A percentile compares a stretch with the other conserved stretches of the same genome.
phyloP scores from a whole-genome alignment of 37 sponge, comb jelly and placozoan species.

The Theonella swinhoei region DNA sequence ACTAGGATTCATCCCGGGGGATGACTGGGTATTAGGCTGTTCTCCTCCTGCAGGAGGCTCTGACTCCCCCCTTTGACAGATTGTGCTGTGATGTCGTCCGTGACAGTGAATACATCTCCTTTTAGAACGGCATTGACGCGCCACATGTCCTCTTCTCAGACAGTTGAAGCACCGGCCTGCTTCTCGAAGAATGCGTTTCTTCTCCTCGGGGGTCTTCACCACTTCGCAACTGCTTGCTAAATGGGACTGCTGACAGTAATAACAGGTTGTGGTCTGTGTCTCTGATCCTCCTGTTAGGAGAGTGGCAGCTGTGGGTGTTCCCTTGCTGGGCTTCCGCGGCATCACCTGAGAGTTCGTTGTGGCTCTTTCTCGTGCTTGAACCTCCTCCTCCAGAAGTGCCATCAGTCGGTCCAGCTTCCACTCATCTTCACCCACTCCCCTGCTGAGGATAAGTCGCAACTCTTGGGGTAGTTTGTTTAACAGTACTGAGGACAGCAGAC shows the following conservation, averaged over 20 bases:
- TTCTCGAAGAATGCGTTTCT: not conserved
- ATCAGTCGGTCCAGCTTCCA: constrained; percentile 5
- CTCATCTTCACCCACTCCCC: constrained; percentile 1
- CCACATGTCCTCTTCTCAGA: constrained; percentile 32
- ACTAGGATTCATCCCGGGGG: not conserved
- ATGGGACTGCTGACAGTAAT: constrained; percentile 3
- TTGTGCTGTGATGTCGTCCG: constrained; percentile 23
- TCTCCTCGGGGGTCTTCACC: not conserved
- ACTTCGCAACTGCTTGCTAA: not conserved
- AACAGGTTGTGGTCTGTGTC: not conserved
- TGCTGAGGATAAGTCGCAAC: constrained; percentile 3
- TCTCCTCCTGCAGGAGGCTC: not conserved
- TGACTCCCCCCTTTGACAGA: not conserved
- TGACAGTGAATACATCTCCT: not conserved
- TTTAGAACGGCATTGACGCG: constrained; percentile 25
- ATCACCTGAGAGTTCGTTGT: not conserved
- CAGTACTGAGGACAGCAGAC: not conserved
- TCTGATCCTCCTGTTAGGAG: not conserved
- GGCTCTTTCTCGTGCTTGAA: constrained; percentile 8
- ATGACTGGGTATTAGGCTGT: not conserved
- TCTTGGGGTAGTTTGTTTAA: constrained; percentile 15
- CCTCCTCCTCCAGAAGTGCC: not conserved
- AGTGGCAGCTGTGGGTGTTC: constrained; percentile 4
- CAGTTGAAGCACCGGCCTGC: constrained; percentile 18
- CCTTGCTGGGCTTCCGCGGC: not conserved